phyloP scores from a whole-genome alignment of 2,888 invertebrate species.

The Dolichopus griseipennis region DNA sequence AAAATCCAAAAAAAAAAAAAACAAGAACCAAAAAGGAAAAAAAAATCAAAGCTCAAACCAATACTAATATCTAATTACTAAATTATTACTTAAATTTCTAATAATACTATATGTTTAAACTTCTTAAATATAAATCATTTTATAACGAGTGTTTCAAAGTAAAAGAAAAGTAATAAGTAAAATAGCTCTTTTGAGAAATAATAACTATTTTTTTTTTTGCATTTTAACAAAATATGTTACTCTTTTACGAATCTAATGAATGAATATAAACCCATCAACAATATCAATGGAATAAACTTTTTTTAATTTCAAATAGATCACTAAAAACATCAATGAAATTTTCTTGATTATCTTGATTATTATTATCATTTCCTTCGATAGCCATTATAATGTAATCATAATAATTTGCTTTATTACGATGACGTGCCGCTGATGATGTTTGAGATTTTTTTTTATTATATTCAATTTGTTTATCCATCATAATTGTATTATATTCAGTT shows the following conservation, averaged over 20 bases:
- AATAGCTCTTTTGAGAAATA: background rate
- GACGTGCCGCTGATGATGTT: background rate
- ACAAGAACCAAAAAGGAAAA: conserved; percentile 19
- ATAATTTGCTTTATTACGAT: background rate
- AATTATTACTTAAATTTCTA: background rate
- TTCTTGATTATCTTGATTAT: background rate
- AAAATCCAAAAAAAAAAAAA: conserved; percentile 23
- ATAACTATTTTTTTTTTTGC: no score
- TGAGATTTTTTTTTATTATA: background rate
- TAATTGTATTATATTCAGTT: background rate
- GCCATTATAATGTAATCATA: background rate
- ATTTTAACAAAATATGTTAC: no score
- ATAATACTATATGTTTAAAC: background rate
- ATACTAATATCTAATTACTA: background rate
- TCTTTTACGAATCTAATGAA: background rate
- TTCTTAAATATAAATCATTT: background rate
- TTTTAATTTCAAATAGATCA: background rate
- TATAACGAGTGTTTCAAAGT: no score
- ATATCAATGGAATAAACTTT: background rate
- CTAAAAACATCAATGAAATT: conserved; percentile 4
- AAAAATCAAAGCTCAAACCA: conserved; percentile 2
- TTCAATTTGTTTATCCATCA: background rate
- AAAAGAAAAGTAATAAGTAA: background rate
- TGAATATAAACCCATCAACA: background rate
- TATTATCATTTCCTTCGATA: background rate